A percentile compares a stretch with the other conserved stretches of the same genome.
Evolutionary conservation across 1,140 invertebrate species (phyloP).

Genomic region (Triops cancriformis): DNA sequence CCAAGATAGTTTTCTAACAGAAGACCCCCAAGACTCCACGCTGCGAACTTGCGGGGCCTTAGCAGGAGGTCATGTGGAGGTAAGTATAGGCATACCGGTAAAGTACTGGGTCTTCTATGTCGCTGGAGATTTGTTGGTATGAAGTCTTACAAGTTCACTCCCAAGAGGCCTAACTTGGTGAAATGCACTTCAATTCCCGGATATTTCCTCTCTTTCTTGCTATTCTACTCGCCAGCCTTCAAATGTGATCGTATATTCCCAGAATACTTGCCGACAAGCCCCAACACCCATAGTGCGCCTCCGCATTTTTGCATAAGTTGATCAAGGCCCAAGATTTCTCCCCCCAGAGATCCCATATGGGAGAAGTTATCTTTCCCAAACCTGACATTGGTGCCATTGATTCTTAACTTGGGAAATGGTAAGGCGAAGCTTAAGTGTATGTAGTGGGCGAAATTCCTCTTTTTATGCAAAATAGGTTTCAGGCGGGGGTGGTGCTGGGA

Average conservation of each 20-base stretch:
- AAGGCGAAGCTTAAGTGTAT: no score
- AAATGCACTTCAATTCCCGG: no score
- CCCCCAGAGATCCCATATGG: neutral
- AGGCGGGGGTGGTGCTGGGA: no score
- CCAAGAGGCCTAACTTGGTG: no score
- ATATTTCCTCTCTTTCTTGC: no score
- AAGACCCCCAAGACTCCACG: neutral
- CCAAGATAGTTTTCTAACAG: neutral
- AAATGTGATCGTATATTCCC: neutral
- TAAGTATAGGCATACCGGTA: neutral
- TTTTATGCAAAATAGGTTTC: no score
- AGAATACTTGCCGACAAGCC: neutral
- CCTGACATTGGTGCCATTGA: neutral
- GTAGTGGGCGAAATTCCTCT: no score
- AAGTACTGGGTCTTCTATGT: no score
- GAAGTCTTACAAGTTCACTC: neutral
- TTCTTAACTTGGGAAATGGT: neutral
- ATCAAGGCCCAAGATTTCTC: neutral
- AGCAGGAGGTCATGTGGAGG: neutral
- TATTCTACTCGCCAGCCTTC: neutral
- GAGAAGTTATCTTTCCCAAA: neutral
- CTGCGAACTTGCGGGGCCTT: neutral
- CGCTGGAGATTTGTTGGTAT: no score
- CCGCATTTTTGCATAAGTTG: neutral
- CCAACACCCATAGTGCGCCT: neutral